Base-by-base conservation (phyloP, 2,113 vertebrate species). In the Malurus melanocephalus region DNA sequence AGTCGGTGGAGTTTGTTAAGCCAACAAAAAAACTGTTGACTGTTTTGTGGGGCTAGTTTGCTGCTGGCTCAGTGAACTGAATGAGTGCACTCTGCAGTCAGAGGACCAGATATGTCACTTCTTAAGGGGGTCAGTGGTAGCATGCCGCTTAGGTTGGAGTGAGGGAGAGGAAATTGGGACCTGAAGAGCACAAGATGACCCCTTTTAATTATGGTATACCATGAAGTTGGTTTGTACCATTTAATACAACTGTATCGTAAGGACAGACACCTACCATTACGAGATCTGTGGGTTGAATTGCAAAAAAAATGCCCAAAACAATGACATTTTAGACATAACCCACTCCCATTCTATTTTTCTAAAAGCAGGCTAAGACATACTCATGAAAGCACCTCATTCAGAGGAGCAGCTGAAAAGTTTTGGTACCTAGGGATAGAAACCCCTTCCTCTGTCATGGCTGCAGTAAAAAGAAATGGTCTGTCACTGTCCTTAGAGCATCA, bases 1-100 rank as follows among this genome's bases (percentile, higher is more conserved):
- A 92, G 52, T 66, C 80, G 60, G 80, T 66, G 52, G 56, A 92
- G 90, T 93, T 92, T 91, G 94, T 93, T 92, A 85, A 93, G 82
- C 90, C 85, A 92, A 92, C 90, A 91, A 69, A 92, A 92, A 87
- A 87, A 43, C 85, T 68, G 68, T 87, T 77, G 76, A 46, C 80
- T 88, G 51, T 90, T 90, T 86, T 86, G 73, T 48, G 69, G 77
- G 23, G 77, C 78, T 65, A 6, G 64, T 65, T 61, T 86, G 94
- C 80, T 83, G 83, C 55, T 85, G 86, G 59, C 80, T 86, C 56
- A 51, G 64, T 57, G 83, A 59, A 67, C 55, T 80, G 60, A 83
- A 80, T 42, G 64, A 46, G 55, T 64, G 17, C n/a, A 1, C 57
- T 52, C 49, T 5, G 7, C 42, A 53, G 51, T 28, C 24, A 24